Percentiles rank a stretch among this genome's conserved stretches.
Conservation (phyloP, 2,797 vertebrate species). For the Taeniopygia guttata region DNA sequence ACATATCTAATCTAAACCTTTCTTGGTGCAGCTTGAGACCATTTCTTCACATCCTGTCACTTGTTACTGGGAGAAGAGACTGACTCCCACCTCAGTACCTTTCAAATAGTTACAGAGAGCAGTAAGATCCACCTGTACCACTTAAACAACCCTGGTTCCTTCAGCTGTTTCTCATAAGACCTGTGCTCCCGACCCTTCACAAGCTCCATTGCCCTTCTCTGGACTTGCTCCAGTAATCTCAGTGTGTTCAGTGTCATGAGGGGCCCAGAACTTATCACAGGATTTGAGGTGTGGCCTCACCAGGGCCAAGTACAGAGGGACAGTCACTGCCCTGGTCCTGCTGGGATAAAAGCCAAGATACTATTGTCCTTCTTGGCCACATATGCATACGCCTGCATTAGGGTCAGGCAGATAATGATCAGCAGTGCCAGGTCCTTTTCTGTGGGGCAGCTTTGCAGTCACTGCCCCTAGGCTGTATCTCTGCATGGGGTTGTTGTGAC, state of each 20-base stretch:
- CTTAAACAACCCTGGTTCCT: neutral
- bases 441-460: neutral
- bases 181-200: neutral
- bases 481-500: neutral
- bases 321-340: neutral
- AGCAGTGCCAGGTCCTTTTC: neutral
- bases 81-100: neutral
- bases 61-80: neutral
- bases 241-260: fast-evolving
- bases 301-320: too few relatives aligned
- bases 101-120: neutral
- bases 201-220: neutral
- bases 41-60: neutral
- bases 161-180: neutral
- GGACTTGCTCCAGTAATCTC: neutral
- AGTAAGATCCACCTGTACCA: neutral
- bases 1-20: neutral
- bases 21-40: neutral
- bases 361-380: neutral
- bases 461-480: neutral
- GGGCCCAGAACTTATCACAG: too few relatives aligned
- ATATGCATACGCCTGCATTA: neutral
- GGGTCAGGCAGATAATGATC: neutral
- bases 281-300: neutral
- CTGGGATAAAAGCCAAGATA: neutral